phyloP scores from a whole-genome alignment of 2,888 invertebrate species.

The Zeuzera pyrina region DNA sequence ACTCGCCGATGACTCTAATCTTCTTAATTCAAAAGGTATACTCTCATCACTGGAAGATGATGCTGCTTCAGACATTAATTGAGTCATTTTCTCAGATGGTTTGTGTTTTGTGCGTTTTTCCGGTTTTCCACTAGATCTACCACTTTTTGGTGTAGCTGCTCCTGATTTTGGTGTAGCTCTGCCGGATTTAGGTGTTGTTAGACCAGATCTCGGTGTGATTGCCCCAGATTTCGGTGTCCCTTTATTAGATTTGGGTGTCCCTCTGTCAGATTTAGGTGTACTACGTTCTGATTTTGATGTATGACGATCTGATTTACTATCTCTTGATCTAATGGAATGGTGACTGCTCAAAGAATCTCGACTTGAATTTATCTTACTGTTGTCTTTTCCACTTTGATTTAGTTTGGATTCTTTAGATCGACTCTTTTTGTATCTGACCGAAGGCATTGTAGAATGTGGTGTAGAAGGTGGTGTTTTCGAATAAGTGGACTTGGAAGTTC shows the following conservation, averaged over 20 bases:
- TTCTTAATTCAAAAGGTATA: slow-evolving; percentile 60
- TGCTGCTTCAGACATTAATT: slow-evolving; percentile 70
- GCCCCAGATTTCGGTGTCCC: slow-evolving; percentile 59
- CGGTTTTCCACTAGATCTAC: slow-evolving; percentile 65
- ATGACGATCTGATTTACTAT: slow-evolving; percentile 63
- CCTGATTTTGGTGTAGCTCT: slow-evolving; percentile 59
- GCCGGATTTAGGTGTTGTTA: slow-evolving; percentile 61
- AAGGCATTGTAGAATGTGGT: slow-evolving; percentile 61
- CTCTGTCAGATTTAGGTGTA: slow-evolving; percentile 63
- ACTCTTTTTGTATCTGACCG: slow-evolving; percentile 61
- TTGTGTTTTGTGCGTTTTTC: slow-evolving; percentile 62
- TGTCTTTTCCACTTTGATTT: slow-evolving; percentile 50
- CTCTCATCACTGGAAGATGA: slow-evolving; percentile 75
- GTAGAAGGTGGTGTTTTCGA: slow-evolving; percentile 66
- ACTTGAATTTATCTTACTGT: slow-evolving; percentile 56
- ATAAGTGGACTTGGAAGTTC: slow-evolving; percentile 63
- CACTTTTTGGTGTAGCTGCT: slow-evolving; percentile 71
- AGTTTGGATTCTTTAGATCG: slow-evolving; percentile 63
- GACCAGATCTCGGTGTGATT: slow-evolving; percentile 56
- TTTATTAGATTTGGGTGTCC: slow-evolving; percentile 55
- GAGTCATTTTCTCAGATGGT: slow-evolving; percentile 68
- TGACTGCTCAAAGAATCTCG: slow-evolving; percentile 67
- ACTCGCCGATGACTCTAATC: slow-evolving; percentile 74
- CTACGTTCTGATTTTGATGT: slow-evolving; percentile 64
- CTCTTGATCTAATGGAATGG: slow-evolving; percentile 63